Conservation (phyloP, 2,888 invertebrate species). For the Zeuzera pyrina region DNA sequence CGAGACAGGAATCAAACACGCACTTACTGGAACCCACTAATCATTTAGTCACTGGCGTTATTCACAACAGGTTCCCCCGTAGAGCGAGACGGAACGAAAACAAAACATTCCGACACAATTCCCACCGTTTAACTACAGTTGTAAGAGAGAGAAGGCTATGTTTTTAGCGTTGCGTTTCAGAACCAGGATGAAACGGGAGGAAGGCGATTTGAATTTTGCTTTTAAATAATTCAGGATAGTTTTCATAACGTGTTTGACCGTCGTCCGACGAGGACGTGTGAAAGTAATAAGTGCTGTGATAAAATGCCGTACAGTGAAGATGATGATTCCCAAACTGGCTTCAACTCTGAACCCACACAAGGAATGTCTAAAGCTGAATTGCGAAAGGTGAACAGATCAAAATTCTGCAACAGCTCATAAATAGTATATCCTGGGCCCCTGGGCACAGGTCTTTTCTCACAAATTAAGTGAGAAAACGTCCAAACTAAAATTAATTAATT, state of each 20-base stretch:
- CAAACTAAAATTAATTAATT: too few species aligned
- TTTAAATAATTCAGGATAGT: constrained; percentile 31
- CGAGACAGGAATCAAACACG: constrained; percentile 35
- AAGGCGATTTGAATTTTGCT: constrained; percentile 53
- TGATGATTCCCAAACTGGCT: constrained; percentile 68
- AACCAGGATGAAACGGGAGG: constrained; percentile 45
- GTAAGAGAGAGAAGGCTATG: constrained; percentile 34
- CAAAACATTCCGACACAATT: constrained; percentile 70
- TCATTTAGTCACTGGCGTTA: constrained; percentile 31
- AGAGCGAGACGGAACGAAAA: constrained; percentile 63
- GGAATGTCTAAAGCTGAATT: constrained; percentile 80
- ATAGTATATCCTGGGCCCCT: too few species aligned
- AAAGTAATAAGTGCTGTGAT: constrained; percentile 14
- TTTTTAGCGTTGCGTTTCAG: constrained; percentile 21
- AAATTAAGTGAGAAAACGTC: too few species aligned
- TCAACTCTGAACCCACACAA: constrained; percentile 60
- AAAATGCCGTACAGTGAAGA: constrained; percentile 77
- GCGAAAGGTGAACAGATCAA: constrained; percentile 73
- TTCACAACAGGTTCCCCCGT: constrained; percentile 51
- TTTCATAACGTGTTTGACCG: constrained; percentile 30
- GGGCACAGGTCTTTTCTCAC: too few species aligned
- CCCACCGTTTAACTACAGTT: constrained; percentile 35
- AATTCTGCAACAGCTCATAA: too few species aligned
- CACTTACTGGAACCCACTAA: constrained; percentile 18
- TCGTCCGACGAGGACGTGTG: constrained; percentile 26